Base-by-base conservation (phyloP, 2,797 vertebrate genomes). In the Anolis apletophallus region DNA sequence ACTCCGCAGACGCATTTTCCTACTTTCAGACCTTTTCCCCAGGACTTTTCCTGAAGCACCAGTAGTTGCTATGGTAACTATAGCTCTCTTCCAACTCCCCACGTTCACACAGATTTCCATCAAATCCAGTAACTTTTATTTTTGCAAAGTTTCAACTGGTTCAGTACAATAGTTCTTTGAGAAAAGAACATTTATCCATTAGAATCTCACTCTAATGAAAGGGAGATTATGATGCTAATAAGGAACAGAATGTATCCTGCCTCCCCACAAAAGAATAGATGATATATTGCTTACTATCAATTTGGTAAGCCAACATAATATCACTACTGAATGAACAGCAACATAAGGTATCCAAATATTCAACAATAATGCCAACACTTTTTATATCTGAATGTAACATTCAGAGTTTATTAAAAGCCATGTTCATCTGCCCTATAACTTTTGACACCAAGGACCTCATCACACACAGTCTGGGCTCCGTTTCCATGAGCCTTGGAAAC, bases 1-100 rank as follows among this genome's bases (percentile, higher is more conserved):
- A 90, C 90, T 92, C 67, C 92, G 88, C 68, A 85, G 87, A 93
- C 88, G 91, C 88, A 88, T 87, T 90, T 84, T 89, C 75, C 46
- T 88, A 85, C 50, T 80, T 74, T 86, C 26, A 21, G 77, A 83
- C 13, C 52, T 88, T 91, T 89, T 91, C 88, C 88, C 91, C 90
- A 77, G 88, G 7, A 11, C 89, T 91, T 89, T 92, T 85, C 87
- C 86, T 88, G 87, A 93, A 91, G 92, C 91, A 88, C 84, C 84
- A 83, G 64, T 90, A 81, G 95, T 95, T 95, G 89, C 95, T 92
- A 95, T 95, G 91, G 95, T 87, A 93, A 95, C 95, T 87, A 83
- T 80, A 86, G 88, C 91, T 91, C 92, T 94, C 46, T 75, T 5
- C 81, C 87, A 57, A 55, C 74, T 78, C 68, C 32, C 64, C 23